These are phyloP conservation scores for Bubalus kerabau DNA, from an alignment of 2,113 vertebrate genomes.

Conservation along the genomic window DNA sequence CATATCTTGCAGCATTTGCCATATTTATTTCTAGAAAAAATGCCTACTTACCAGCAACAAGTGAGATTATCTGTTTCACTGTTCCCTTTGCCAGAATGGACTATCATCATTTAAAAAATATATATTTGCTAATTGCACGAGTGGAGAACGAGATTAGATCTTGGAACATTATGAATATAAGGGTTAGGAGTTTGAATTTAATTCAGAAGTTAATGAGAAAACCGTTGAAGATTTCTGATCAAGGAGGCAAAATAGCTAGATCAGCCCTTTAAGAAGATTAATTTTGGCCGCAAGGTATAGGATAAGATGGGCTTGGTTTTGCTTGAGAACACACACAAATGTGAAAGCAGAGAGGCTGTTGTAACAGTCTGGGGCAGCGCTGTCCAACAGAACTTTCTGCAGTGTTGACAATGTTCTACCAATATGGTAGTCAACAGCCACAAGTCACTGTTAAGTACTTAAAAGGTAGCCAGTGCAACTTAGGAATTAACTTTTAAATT, in stretches of 20 bases:
- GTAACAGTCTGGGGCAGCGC: neutral
- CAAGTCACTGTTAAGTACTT: neutral
- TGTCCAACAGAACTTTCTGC: neutral
- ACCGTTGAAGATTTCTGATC: neutral
- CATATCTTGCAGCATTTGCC: neutral
- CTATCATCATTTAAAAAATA: neutral
- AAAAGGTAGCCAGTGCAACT: neutral
- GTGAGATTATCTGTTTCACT: neutral
- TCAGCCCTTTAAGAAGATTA: neutral
- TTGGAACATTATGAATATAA: neutral
- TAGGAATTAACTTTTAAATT: neutral
- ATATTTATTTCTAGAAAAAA: neutral
- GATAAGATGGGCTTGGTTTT: neutral
- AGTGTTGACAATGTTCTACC: neutral
- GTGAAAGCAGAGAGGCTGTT: neutral
- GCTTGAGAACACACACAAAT: neutral
- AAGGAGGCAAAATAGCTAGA: neutral
- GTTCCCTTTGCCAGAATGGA: neutral
- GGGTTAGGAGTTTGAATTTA: neutral
- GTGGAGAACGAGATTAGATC: neutral
- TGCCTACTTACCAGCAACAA: neutral
- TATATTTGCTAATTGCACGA: neutral
- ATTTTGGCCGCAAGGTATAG: neutral
- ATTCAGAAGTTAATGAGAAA: constrained; percentile 19
- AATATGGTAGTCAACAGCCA: neutral